Percentiles rank a stretch among this genome's conserved stretches.
phyloP scores from a whole-genome alignment of 2,888 invertebrate genomes.

The Hedychridium roseum region DNA sequence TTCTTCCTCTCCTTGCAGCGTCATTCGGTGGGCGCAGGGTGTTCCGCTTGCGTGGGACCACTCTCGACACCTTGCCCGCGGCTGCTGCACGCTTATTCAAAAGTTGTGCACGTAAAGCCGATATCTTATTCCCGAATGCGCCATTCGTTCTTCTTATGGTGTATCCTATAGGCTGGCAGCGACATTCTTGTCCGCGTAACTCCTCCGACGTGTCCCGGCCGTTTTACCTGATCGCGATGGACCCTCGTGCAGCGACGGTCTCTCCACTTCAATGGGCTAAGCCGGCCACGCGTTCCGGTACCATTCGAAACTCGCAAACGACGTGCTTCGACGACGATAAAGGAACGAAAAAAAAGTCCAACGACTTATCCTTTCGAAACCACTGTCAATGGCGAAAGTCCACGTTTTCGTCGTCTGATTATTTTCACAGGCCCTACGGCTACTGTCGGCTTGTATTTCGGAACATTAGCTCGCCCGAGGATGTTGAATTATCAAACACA shows the following conservation, averaged over 20 bases:
- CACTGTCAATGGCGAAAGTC: too few relatives aligned
- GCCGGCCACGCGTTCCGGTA: background rate
- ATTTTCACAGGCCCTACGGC: too few relatives aligned
- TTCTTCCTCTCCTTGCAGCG: constrained; percentile 16
- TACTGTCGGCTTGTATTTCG: too few relatives aligned
- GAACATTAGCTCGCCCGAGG: too few relatives aligned
- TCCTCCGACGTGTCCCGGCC: constrained; percentile 14
- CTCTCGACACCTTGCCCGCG: constrained; percentile 41
- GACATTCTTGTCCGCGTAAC: constrained; percentile 56
- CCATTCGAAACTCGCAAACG: background rate
- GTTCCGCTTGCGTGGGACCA: constrained; percentile 30
- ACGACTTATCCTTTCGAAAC: too few relatives aligned
- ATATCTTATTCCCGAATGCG: constrained; percentile 62
- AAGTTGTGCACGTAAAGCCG: constrained; percentile 53
- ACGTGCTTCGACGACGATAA: too few relatives aligned
- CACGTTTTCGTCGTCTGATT: too few relatives aligned
- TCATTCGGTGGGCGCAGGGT: constrained; percentile 33
- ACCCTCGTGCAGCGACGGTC: constrained; percentile 28
- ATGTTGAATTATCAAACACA: too few relatives aligned
- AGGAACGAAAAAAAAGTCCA: too few relatives aligned
- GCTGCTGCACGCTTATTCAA: constrained; percentile 38
- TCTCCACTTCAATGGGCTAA: constrained; percentile 21
- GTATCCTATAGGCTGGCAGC: constrained; percentile 44
- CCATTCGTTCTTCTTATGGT: constrained; percentile 59
- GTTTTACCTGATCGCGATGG: constrained; percentile 24